Evolutionary conservation across 2,113 vertebrate species (phyloP).

Genomic region (Spermophilus dauricus): DNA sequence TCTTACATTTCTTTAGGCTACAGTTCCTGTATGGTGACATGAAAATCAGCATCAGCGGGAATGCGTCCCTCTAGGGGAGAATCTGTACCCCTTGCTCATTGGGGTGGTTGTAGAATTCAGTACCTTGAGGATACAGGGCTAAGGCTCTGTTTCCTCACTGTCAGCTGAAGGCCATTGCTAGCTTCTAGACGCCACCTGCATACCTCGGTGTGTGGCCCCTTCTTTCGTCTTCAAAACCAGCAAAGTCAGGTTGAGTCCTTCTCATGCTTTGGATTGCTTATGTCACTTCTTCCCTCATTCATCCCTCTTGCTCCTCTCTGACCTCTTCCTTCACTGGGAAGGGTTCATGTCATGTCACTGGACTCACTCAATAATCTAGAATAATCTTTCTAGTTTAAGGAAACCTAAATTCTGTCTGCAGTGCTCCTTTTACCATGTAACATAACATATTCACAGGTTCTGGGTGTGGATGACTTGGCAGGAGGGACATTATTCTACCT

Average conservation of each 20-base stretch:
- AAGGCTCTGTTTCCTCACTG: not conserved
- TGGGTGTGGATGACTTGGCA: not conserved
- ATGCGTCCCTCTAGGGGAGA: not conserved
- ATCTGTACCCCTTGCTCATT: not conserved
- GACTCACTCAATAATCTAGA: not conserved
- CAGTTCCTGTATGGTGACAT: not conserved
- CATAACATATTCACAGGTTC: not conserved
- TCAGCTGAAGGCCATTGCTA: not conserved
- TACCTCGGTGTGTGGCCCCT: not conserved
- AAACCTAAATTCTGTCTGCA: not conserved
- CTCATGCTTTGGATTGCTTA: not conserved
- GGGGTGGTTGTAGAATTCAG: not conserved
- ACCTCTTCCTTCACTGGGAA: not conserved
- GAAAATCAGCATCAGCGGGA: not conserved
- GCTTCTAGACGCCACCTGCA: not conserved
- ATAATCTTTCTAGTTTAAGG: not conserved
- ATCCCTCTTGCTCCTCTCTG: not conserved
- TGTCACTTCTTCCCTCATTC: not conserved
- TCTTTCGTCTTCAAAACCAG: not conserved
- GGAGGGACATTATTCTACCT: not conserved
- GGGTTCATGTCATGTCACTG: not conserved
- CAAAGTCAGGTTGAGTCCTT: not conserved
- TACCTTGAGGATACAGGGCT: not conserved
- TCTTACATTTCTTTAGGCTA: not conserved
- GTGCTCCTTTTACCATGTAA: not conserved